phyloP scores from a whole-genome alignment of 1,140 invertebrate species.

The Sesamia nonagrioides region DNA sequence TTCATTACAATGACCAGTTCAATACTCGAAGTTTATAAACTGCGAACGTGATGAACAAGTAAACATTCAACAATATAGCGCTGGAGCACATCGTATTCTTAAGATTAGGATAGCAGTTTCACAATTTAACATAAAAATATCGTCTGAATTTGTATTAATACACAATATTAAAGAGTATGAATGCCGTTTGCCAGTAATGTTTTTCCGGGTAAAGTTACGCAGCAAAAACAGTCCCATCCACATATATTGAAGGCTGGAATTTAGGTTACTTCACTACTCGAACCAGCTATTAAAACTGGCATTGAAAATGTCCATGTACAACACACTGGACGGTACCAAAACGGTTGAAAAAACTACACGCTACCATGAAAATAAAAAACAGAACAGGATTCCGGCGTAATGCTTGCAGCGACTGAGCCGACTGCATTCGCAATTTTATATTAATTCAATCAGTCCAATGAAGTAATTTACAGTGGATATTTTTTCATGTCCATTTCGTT shows the following conservation, averaged over 20 bases:
- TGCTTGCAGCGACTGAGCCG: not conserved
- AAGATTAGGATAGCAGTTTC: not conserved
- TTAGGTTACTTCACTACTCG: not conserved
- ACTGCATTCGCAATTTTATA: not conserved
- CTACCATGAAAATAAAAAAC: not conserved
- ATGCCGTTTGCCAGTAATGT: no score
- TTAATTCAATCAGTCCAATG: not conserved
- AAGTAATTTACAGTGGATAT: not conserved
- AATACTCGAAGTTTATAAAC: conserved; percentile 37
- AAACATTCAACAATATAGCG: conserved; percentile 6
- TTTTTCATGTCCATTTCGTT: no score
- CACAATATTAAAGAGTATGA: no score
- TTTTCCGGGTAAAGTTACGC: not conserved
- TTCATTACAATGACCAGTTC: conserved; percentile 14
- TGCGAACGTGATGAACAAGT: not conserved
- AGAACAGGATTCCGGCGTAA: not conserved
- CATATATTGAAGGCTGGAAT: not conserved
- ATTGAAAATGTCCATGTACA: not conserved
- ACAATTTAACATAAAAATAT: no score
- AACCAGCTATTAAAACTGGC: not conserved
- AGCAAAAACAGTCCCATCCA: not conserved
- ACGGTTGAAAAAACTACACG: not conserved
- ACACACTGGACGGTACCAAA: not conserved
- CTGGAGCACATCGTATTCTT: not conserved
- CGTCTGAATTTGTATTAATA: no score